Conservation (phyloP, 1,140 invertebrate genomes). For the Penaeus japonicus region DNA sequence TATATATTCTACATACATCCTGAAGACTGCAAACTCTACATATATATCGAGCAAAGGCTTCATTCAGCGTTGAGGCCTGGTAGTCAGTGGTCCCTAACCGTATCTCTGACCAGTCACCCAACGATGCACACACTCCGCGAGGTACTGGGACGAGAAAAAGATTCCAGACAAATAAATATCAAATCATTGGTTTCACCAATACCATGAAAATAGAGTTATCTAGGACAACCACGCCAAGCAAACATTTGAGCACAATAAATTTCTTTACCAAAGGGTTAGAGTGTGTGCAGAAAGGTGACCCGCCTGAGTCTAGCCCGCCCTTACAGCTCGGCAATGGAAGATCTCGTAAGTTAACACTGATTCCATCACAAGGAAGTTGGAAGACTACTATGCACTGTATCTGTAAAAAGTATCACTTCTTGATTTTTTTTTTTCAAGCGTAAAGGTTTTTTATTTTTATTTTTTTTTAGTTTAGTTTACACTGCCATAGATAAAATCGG, state of each 20-base stretch:
- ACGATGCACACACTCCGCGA: constrained; percentile 28
- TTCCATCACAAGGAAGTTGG: constrained; percentile 56
- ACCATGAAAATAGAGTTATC: not conserved
- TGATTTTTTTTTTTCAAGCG: constrained; percentile 43
- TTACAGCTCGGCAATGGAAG: constrained; percentile 52
- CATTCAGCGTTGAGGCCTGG: constrained; percentile 47
- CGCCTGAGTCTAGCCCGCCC: constrained; percentile 23
- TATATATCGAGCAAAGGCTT: constrained; percentile 48
- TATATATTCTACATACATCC: not conserved
- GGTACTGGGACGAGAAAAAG: not conserved
- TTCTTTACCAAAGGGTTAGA: not conserved
- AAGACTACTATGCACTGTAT: constrained; percentile 54
- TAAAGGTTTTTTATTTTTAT: too few relatives aligned
- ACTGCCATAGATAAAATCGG: constrained; percentile 27
- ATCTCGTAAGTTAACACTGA: constrained; percentile 52
- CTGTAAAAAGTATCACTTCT: constrained; percentile 54
- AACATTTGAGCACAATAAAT: not conserved
- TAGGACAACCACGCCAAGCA: not conserved
- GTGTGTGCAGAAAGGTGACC: not conserved
- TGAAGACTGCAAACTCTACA: constrained; percentile 28
- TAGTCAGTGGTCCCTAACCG: constrained; percentile 51
- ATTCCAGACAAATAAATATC: too few relatives aligned
- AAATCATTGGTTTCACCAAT: not conserved
- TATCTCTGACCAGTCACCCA: constrained; percentile 15
- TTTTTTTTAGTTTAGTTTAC: too few relatives aligned